These are phyloP conservation scores for Coremacera marginata DNA, from an alignment of 2,888 invertebrate species.

Conservation along the genomic window DNA sequence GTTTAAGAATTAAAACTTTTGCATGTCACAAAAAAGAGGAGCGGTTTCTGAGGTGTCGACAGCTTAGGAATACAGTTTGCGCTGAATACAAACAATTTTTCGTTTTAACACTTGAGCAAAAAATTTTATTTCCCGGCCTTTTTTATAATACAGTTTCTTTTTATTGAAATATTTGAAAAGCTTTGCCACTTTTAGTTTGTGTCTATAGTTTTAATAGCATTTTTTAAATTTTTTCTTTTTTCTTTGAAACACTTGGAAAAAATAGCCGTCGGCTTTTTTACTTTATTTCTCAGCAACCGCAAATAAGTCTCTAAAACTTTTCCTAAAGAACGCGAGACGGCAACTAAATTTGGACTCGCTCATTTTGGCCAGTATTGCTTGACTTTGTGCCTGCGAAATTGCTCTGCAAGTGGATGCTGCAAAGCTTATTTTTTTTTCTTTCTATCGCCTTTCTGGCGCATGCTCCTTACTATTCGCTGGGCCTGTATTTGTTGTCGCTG, in stretches of 20 bases:
- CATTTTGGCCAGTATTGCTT: background rate
- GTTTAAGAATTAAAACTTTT: background rate
- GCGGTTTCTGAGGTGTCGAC: background rate
- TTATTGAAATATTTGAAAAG: too few relatives aligned
- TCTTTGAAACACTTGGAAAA: background rate
- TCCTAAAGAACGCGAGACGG: constrained; percentile 2
- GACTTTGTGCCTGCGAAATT: background rate
- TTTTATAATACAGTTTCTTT: too few relatives aligned
- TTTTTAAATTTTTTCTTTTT: background rate
- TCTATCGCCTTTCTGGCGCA: background rate
- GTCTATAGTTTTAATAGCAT: background rate
- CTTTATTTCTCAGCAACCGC: background rate
- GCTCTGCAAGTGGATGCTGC: constrained; percentile 26
- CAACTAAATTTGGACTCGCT: constrained; percentile 15
- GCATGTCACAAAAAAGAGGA: background rate
- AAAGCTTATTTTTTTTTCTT: background rate
- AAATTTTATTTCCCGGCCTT: too few relatives aligned
- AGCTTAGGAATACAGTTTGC: background rate
- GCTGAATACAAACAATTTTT: too few relatives aligned
- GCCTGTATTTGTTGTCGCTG: background rate
- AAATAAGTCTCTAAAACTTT: background rate
- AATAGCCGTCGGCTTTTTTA: constrained; percentile 8
- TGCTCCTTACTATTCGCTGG: background rate
- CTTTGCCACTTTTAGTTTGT: background rate
- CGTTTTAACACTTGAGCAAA: too few relatives aligned